Conservation (phyloP, 2,113 vertebrate genomes). For the Paralichthys olivaceus region DNA sequence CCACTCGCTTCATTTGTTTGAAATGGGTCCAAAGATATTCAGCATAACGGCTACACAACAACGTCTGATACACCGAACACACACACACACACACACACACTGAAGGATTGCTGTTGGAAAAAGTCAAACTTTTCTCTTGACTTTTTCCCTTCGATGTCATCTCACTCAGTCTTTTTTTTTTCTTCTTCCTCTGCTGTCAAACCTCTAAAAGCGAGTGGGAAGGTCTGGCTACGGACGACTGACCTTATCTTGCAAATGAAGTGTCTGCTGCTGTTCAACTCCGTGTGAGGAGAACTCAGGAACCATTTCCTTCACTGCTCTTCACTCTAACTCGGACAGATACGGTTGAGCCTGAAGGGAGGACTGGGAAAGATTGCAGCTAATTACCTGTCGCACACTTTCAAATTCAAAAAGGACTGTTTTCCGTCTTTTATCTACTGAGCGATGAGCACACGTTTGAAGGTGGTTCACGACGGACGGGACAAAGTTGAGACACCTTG, state of each 20-base stretch:
- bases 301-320: slow-evolving; percentile 30
- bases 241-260: slow-evolving; percentile 59
- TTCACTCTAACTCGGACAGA: slow-evolving; percentile 46
- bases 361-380: slow-evolving; percentile 20
- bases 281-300: slow-evolving; percentile 36
- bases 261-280: slow-evolving; percentile 27
- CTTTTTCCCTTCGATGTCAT: too few relatives aligned
- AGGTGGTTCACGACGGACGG: background rate
- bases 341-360: slow-evolving; percentile 19
- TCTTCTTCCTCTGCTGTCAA: slow-evolving; percentile 12
- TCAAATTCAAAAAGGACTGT: background rate
- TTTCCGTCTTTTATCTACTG: too few relatives aligned
- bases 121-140: too few relatives aligned
- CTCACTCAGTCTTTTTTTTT: background rate
- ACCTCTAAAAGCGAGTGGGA: slow-evolving; percentile 13
- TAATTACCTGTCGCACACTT: slow-evolving; percentile 37
- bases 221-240: slow-evolving; percentile 26
- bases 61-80: background rate
- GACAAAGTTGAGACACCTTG: too few relatives aligned
- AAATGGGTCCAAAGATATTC: background rate
- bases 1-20: slow-evolving; percentile 2
- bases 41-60: background rate
- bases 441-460: background rate
- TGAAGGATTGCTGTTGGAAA: background rate
- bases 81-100: background rate